Evolutionary conservation across 2,797 vertebrate genomes (phyloP).

Genomic region (Syngnathus acus): DNA sequence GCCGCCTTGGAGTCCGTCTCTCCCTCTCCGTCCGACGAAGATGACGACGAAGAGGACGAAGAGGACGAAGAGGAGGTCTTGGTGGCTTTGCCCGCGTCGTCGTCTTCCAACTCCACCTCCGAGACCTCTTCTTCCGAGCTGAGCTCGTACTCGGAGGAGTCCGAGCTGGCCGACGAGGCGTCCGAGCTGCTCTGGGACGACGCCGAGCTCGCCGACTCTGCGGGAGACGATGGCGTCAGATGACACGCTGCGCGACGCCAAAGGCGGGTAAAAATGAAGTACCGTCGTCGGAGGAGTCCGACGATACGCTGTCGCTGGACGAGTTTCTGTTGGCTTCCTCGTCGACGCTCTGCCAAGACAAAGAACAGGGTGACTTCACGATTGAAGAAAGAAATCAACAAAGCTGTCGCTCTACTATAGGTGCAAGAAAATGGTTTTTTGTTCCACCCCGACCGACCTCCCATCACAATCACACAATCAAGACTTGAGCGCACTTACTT

Average conservation of each 20-base stretch:
- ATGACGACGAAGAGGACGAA: conserved; percentile 56
- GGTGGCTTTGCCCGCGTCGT: conserved; percentile 48
- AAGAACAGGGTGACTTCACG: neutral
- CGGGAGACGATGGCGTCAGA: conserved; percentile 9
- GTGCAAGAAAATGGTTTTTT: too few relatives aligned
- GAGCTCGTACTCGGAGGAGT: conserved; percentile 84
- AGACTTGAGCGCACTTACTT: conserved; percentile 50
- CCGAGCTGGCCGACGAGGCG: conserved; percentile 76
- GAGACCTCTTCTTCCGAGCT: conserved; percentile 81
- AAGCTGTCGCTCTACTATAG: too few relatives aligned
- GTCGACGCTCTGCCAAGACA: conserved; percentile 45
- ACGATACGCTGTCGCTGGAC: conserved; percentile 79
- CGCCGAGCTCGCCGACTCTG: conserved; percentile 68
- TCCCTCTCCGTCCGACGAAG: conserved; percentile 63
- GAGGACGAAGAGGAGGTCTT: conserved; percentile 56
- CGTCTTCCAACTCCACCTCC: conserved; percentile 60
- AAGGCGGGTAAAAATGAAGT: conserved; percentile 13
- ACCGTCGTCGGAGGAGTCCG: conserved; percentile 88
- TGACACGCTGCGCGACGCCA: neutral
- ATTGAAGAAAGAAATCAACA: neutral
- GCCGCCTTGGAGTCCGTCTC: conserved; percentile 38
- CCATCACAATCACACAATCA: too few relatives aligned
- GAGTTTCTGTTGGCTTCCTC: conserved; percentile 66
- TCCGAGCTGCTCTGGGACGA: conserved; percentile 76
- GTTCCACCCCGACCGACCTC: too few relatives aligned